phyloP scores from a whole-genome alignment of 1,140 invertebrate genomes.

The Forficula auricularia region DNA sequence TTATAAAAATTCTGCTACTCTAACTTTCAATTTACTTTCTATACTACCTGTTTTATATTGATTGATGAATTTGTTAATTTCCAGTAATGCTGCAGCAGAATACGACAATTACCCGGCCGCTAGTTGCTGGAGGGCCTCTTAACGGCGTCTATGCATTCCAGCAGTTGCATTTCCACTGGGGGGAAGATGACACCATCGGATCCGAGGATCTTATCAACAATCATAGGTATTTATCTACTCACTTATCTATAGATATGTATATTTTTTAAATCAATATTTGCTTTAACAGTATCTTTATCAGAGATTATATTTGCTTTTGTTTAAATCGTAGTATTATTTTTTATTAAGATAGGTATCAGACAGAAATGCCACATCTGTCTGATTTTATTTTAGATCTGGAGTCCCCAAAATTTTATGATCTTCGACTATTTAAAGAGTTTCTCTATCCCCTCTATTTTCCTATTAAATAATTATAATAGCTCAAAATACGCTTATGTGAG shows the following conservation, averaged over 20 bases:
- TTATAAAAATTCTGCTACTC: too few relatives aligned
- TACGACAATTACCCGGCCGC: constrained; percentile 28
- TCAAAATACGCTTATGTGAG: too few relatives aligned
- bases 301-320: not conserved
- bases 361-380: too few relatives aligned
- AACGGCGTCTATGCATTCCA: constrained; percentile 53
- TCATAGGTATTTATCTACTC: constrained; percentile 17
- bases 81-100: constrained; percentile 37
- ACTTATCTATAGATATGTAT: not conserved
- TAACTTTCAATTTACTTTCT: too few relatives aligned
- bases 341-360: too few relatives aligned
- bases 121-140: constrained; percentile 44
- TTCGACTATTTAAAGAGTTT: too few relatives aligned
- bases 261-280: not conserved
- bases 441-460: too few relatives aligned
- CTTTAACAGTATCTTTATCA: not conserved
- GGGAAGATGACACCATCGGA: constrained; percentile 56
- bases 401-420: too few relatives aligned
- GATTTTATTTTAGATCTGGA: too few relatives aligned
- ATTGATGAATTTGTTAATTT: constrained; percentile 12
- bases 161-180: constrained; percentile 79
- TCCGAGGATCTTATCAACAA: constrained; percentile 75
- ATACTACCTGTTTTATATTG: not conserved
- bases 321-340: too few relatives aligned
- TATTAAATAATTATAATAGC: too few relatives aligned